phyloP scores from a whole-genome alignment of 2,888 invertebrate genomes.

The Molanna angustata region DNA sequence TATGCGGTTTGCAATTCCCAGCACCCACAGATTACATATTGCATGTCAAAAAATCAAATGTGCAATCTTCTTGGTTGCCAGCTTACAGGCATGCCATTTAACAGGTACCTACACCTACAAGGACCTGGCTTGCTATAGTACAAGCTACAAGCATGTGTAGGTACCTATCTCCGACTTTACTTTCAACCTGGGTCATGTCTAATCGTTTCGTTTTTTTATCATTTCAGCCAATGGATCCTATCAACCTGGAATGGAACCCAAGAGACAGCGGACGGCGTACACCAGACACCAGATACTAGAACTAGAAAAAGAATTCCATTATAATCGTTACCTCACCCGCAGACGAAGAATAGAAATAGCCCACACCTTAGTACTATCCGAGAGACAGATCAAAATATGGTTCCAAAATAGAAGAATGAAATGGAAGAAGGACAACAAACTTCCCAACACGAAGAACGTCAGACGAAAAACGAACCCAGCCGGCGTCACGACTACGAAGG shows the following conservation, averaged over 20 bases:
- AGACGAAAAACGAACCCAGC: slow-evolving; percentile 75
- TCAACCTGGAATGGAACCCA: slow-evolving; percentile 92
- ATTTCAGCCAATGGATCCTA: slow-evolving; percentile 81
- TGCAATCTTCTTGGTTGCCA: no score
- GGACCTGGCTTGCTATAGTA: no score
- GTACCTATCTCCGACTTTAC: no score
- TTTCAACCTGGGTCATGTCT: no score
- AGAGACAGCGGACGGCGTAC: slow-evolving; percentile 95
- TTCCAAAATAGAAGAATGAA: slow-evolving; percentile 85
- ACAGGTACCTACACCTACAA: no score
- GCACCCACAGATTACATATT: no score
- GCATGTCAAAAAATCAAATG: no score
- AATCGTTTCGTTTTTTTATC: no score
- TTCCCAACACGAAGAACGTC: slow-evolving; percentile 78
- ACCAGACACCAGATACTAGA: slow-evolving; percentile 97
- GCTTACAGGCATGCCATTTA: no score
- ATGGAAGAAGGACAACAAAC: slow-evolving; percentile 85
- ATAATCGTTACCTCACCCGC: slow-evolving; percentile 93
- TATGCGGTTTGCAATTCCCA: no score
- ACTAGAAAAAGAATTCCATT: slow-evolving; percentile 97
- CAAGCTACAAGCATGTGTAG: no score
- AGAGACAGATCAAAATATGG: slow-evolving; percentile 88
- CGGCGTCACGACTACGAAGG: slow-evolving; percentile 62
- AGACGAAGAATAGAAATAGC: slow-evolving; percentile 96
- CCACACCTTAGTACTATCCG: slow-evolving; percentile 89